Evolutionary conservation across 2,113 vertebrate species (phyloP), one percentile per base, ranked within the genome.

Genomic region (Alethe diademata): DNA sequence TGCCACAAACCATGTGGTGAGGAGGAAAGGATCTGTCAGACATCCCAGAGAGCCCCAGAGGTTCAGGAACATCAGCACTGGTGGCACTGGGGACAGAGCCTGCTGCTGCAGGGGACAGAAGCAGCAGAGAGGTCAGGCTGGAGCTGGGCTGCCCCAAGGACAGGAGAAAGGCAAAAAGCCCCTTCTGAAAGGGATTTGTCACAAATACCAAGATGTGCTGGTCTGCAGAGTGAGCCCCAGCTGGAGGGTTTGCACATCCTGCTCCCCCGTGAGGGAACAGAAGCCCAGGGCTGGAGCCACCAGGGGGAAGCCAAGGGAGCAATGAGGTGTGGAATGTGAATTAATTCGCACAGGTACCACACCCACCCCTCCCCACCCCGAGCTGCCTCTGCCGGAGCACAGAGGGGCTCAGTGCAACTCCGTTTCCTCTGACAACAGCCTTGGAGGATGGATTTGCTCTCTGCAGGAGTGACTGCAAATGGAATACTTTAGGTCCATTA

Each of bases 401-500:
- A 85, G 45, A 64, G 31, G 62, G 57, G 51, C 80, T 90, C 16
- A 2, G 50, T 12, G 47, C 18, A 91, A 82, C 58, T 91, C 51
- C 43, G 67, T 80, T 86, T 85, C 31, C 93, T 80, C 31, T 79
- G 86, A 82, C 85, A 56, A 56, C 38, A 43, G 79, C 66, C 81
- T 82, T 43, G 56, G 48, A 64, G 69, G 78, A 85, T 75, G 78
- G 83, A 94, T 93, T 92, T 96, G 58, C 71, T 94, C 88, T 74
- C 88, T 8, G 38, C 90, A 88, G 84, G 78, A 91, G 81, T 51
- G 78, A 70, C 88, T 95, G 76, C 70, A 90, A 92, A 92, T 72
- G 66, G 91, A 90, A 78, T 66, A 82, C 87, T 97, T 95, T 53
- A 82, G 57, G 57, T 73, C 78, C 90, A 96, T 94, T 92, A 91